Base-by-base conservation (phyloP, 2,113 vertebrate species). In the Corythornis vintsioides region DNA sequence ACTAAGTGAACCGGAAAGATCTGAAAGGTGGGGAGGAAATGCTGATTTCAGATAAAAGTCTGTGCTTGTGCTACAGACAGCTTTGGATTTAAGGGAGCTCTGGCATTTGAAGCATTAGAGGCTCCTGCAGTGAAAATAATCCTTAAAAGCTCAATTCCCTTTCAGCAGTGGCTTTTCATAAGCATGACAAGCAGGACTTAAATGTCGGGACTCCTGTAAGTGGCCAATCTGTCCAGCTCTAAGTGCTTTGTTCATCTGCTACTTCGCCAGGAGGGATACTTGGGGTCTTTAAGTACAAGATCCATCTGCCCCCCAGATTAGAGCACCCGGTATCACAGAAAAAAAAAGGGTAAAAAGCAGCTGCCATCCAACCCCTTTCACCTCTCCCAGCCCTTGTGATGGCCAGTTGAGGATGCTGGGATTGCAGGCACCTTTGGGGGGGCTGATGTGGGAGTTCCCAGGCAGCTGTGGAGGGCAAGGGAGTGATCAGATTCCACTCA, bases 331-430 rank as follows among this genome's bases (percentile, higher is more conserved):
- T 13, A 61, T 10, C 35, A 38, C 13, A 61, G 35, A 71, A 22
- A 56, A 26, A 19, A 50, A 52, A 52, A 52, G 12, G 21, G 29
- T 12, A 7, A 75, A 40, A 28, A 92, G 45, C 19, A n/a, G 1
- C 0, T 73, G 26, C 24, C 33, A 12, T 10, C 22, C 40, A 11
- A 8, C 26, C 3, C 2, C 8, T 56, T 53, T 24, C 48, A 26
- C 13, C 4, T 43, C n/a, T 74, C 57, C 47, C 31, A 71, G 13
- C 2, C 25, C 8, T 31, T 57, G 35, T 45, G 38, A 21, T 28
- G 72, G 63, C 6, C 0, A 0, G 4, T 9, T 0, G 1, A 31
- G 20, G 52, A 45, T 55, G 43, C 7, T 71, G 73, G 25, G 33
- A 15, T 63, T 47, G 6, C 38, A 13, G 47, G 8, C 5, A 33